phyloP scores from a whole-genome alignment of 2,888 invertebrate species.

The Campoplex capitator region DNA sequence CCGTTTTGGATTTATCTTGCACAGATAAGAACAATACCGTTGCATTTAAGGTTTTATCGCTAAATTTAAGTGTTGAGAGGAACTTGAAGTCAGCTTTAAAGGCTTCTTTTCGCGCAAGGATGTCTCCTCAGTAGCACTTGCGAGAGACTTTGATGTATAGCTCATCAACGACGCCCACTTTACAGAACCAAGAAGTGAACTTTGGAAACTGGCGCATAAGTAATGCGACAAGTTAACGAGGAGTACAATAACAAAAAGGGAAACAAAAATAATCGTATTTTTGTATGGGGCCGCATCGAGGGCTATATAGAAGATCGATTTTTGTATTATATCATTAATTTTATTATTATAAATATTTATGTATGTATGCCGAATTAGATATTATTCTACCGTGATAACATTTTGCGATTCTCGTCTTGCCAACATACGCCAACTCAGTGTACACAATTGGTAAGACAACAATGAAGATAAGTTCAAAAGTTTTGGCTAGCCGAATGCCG shows the following conservation, averaged over 20 bases:
- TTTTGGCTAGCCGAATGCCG: constrained; percentile 55
- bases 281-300: constrained; percentile 3
- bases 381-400: background rate
- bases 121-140: constrained; percentile 2
- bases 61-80: background rate
- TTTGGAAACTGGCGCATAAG: background rate
- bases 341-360: background rate
- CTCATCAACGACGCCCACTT: constrained; percentile 27
- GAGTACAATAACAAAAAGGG: constrained; percentile 36
- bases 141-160: constrained; percentile 23
- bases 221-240: background rate
- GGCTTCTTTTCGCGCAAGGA: background rate
- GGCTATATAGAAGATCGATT: background rate
- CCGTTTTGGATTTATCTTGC: background rate
- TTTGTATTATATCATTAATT: background rate
- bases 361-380: background rate
- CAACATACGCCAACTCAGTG: background rate
- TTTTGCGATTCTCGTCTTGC: constrained; percentile 15
- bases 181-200: background rate
- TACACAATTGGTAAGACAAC: constrained; percentile 1
- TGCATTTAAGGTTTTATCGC: background rate
- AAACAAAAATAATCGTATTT: constrained; percentile 35
- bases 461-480: constrained; percentile 45
- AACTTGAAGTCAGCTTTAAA: constrained; percentile 6
- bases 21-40: background rate